phyloP scores from a whole-genome alignment of 2,113 vertebrate genomes.

The Pterophyllum scalare region DNA sequence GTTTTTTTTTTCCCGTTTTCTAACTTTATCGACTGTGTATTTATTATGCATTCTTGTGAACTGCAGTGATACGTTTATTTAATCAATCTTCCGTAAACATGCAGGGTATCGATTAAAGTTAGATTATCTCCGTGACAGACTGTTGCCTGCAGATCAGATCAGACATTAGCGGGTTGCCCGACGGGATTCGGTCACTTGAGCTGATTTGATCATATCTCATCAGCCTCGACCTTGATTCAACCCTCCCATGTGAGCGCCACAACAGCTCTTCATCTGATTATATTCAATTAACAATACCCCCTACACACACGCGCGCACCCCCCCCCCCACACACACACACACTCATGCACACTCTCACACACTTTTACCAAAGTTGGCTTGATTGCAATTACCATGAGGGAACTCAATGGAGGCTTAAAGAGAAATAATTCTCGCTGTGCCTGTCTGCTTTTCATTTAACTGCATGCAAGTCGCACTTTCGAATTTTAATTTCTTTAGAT shows the following conservation, averaged over 20 bases:
- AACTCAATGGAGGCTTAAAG: constrained; percentile 46
- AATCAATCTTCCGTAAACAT: constrained; percentile 39
- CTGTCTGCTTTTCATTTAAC: constrained; percentile 57
- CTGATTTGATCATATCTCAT: constrained; percentile 67
- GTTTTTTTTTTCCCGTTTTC: accelerated
- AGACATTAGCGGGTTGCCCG: constrained; percentile 8
- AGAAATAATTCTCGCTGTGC: constrained; percentile 26
- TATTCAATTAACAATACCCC: constrained; percentile 62
- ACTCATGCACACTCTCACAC: background rate
- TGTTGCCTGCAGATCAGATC: constrained; percentile 41
- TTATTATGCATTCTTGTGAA: background rate
- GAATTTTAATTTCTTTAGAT: constrained; percentile 61
- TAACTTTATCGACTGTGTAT: background rate
- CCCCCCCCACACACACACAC: background rate
- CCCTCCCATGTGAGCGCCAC: constrained; percentile 28
- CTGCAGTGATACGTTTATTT: background rate
- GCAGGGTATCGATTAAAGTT: constrained; percentile 33
- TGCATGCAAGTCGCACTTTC: constrained; percentile 42
- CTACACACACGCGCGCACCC: constrained; percentile 1
- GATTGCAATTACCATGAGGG: constrained; percentile 58
- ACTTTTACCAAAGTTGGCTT: constrained; percentile 20
- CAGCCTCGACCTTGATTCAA: constrained; percentile 60
- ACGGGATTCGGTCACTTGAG: constrained; percentile 57
- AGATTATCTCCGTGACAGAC: constrained; percentile 41
- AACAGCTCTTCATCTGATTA: constrained; percentile 62